These are phyloP conservation scores for Chaetorhynchus papuensis DNA, from an alignment of 2,113 vertebrate genomes.

Conservation along the genomic window DNA sequence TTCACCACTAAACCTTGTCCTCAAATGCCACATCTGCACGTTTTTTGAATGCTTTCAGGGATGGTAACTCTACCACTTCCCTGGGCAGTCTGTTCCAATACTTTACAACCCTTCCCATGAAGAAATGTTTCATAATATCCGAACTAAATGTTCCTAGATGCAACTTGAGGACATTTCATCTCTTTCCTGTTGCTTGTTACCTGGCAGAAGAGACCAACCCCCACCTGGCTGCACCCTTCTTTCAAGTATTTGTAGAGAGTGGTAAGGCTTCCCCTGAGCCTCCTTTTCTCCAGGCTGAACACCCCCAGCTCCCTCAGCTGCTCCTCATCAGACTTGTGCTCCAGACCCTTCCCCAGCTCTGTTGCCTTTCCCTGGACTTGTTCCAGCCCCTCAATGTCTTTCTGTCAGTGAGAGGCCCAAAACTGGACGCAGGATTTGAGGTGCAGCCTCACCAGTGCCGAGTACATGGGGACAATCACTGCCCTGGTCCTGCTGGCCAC, in stretches of 20 bases:
- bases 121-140: not conserved
- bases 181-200: not conserved
- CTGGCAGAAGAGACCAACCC: not conserved
- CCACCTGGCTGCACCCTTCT: not conserved
- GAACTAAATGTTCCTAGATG: not conserved
- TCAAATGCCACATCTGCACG: not conserved
- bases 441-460: accelerated
- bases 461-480: accelerated
- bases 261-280: not conserved
- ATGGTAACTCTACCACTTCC: not conserved
- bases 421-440: not conserved
- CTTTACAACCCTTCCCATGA: not conserved
- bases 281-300: not conserved
- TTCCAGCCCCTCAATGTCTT: not conserved
- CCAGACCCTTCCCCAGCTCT: not conserved
- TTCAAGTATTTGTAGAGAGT: not conserved
- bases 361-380: not conserved
- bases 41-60: not conserved
- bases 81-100: not conserved
- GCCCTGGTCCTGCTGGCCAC: not conserved
- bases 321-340: not conserved
- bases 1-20: not conserved
- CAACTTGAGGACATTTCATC: not conserved
- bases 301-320: not conserved
- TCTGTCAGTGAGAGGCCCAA: not conserved